Percentiles rank a stretch among this genome's conserved stretches.
phyloP scores from a whole-genome alignment of 2,113 vertebrate species.

The Psittacus erithacus region DNA sequence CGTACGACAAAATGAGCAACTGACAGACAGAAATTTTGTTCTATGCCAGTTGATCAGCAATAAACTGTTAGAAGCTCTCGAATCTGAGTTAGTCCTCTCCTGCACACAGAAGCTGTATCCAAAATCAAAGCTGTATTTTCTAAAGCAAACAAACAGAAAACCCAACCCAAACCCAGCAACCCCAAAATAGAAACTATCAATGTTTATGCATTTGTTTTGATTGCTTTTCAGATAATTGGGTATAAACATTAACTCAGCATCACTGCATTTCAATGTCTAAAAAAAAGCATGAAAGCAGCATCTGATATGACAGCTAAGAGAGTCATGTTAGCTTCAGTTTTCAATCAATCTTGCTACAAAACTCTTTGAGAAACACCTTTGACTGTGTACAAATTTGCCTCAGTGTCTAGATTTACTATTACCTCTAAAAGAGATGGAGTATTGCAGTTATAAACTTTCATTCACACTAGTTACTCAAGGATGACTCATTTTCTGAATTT shows the following conservation, averaged over 20 bases:
- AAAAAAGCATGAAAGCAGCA: not conserved
- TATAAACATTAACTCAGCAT: not conserved
- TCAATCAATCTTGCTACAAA: not conserved
- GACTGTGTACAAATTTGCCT: not conserved
- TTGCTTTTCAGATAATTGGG: not conserved
- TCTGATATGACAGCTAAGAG: not conserved
- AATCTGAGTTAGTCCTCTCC: not conserved
- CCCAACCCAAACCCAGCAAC: not conserved
- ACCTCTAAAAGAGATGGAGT: not conserved
- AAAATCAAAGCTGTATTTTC: constrained; percentile 14
- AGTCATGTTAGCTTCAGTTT: not conserved
- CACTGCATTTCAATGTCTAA: not conserved
- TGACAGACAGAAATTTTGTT: not conserved
- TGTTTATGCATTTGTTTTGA: constrained; percentile 28
- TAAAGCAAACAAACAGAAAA: not conserved
- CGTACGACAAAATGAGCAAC: not conserved
- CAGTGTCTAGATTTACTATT: not conserved
- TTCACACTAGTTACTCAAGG: not conserved
- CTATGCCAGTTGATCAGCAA: not conserved
- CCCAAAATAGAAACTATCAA: not conserved
- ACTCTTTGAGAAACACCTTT: constrained; percentile 6
- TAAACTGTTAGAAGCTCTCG: not conserved
- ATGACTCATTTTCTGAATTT: constrained; percentile 23
- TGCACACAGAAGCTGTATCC: not conserved
- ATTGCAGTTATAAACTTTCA: constrained; percentile 2